A percentile compares a stretch with the other conserved stretches of the same genome.
These are phyloP conservation scores for Rhincodon typus DNA, from an alignment of 2,797 vertebrate genomes.

Conservation along the genomic window DNA sequence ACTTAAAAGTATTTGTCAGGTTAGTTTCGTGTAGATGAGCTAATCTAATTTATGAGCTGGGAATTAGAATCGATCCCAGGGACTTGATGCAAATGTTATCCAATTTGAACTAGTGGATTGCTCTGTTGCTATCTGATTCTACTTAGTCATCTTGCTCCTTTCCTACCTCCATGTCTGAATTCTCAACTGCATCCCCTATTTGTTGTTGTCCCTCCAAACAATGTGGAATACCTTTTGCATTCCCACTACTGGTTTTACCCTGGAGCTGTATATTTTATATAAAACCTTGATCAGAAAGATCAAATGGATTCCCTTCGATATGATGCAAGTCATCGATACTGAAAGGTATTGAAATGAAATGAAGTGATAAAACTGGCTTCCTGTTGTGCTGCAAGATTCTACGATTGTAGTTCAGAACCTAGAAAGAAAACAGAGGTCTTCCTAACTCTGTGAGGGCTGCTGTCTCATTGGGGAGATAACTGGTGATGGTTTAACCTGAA, in stretches of 20 bases:
- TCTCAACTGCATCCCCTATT: background rate
- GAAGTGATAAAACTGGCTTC: background rate
- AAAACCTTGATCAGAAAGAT: background rate
- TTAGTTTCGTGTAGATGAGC: background rate
- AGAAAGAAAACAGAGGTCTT: background rate
- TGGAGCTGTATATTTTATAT: no score
- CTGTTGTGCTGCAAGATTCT: background rate
- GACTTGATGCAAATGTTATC: background rate
- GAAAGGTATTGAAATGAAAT: no score
- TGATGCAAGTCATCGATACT: background rate
- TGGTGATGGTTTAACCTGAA: no score
- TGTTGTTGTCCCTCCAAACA: background rate
- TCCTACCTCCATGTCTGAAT: background rate
- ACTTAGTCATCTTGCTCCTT: background rate
- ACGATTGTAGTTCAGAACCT: background rate
- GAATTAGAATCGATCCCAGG: background rate
- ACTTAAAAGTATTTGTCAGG: background rate
- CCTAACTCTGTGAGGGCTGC: no score
- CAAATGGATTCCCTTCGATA: background rate
- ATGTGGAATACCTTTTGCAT: background rate
- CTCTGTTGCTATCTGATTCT: background rate
- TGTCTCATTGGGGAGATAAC: no score
- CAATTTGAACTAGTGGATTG: background rate
- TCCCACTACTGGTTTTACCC: background rate
- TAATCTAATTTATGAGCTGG: background rate